Base-by-base conservation (phyloP, 2,113 vertebrate species). In the Pipa parva region DNA sequence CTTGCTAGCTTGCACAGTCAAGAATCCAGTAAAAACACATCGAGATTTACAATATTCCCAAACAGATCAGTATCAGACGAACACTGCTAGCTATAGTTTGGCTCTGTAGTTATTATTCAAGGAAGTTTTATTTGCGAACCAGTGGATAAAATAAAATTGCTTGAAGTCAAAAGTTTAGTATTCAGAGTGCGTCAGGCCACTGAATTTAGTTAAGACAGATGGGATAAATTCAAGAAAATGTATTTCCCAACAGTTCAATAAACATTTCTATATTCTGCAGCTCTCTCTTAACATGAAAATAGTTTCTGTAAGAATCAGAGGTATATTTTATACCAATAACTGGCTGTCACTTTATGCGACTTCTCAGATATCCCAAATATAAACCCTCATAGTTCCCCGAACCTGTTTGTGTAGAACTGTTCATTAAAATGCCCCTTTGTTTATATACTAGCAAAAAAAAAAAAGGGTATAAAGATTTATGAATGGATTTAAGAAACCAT, bases 51-150 rank as follows among this genome's bases (percentile, higher is more conserved):
- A 33, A 49, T 49, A 48, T 57, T 59, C 48, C 24, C 24, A 51
- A 56, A 58, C 21, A 59, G 54, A 68, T 68, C 55, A 68, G 64
- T 68, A 68, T 68, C 64, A 68, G 29, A 21, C 55, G 50, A 51
- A 51, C 64, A 59, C 45, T 59, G 28, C 56, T 59, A 39, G 45
- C 45, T 39, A 59, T 59, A 59, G 64, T 59, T 68, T 46, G 59
- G 45, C 37, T 58, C 22, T 17, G 46, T 39, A 28, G 56, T 48
- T 68, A 59, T 59, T 59, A 68, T 68, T 59, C 46, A 59, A 24
- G 3, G 56, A 45, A 50, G 42, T 51, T 68, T 57, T 59, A 59
- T 59, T 68, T 46, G 48, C 64, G 37, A 48, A 18, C 45, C 29
- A 39, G 56, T 48, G 59, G 56, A 68, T 68, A 48, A 59, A 68